Percentiles rank a stretch among this genome's conserved stretches.
Evolutionary conservation across 2,113 vertebrate genomes (phyloP).

Genomic region (Laticauda colubrina): DNA sequence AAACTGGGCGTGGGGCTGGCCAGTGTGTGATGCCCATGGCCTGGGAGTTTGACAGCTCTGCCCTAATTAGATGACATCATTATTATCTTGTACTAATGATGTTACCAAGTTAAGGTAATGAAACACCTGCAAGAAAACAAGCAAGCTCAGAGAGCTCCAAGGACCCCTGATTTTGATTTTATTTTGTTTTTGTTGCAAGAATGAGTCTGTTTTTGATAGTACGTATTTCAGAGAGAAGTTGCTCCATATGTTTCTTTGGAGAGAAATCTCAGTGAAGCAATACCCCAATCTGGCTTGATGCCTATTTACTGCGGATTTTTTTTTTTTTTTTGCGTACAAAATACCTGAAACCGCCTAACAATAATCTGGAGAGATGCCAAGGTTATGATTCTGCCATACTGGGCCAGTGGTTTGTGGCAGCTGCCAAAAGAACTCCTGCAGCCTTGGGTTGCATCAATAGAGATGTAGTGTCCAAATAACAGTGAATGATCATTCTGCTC

Average conservation of each 20-base stretch:
- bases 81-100: too few relatives aligned
- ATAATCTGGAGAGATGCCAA: conserved; percentile 31
- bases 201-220: conserved; percentile 19
- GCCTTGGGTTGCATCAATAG: not conserved
- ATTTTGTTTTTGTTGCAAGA: not conserved
- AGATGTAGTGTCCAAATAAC: not conserved
- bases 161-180: conserved; percentile 18
- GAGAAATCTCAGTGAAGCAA: conserved; percentile 19
- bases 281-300: conserved; percentile 18
- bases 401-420: not conserved
- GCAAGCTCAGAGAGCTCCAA: too few relatives aligned
- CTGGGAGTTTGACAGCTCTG: too few relatives aligned
- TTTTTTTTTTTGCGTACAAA: conserved; percentile 10
- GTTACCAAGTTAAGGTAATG: too few relatives aligned
- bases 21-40: too few relatives aligned
- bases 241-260: conserved; percentile 25
- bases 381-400: not conserved
- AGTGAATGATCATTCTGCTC: not conserved
- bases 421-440: not conserved
- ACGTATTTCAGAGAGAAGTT: conserved; percentile 32
- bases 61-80: too few relatives aligned
- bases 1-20: too few relatives aligned
- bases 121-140: too few relatives aligned
- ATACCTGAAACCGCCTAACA: conserved; percentile 29
- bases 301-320: conserved; percentile 2